phyloP scores from a whole-genome alignment of 2,797 vertebrate species.

The Myoxocephalus aenaeus region DNA sequence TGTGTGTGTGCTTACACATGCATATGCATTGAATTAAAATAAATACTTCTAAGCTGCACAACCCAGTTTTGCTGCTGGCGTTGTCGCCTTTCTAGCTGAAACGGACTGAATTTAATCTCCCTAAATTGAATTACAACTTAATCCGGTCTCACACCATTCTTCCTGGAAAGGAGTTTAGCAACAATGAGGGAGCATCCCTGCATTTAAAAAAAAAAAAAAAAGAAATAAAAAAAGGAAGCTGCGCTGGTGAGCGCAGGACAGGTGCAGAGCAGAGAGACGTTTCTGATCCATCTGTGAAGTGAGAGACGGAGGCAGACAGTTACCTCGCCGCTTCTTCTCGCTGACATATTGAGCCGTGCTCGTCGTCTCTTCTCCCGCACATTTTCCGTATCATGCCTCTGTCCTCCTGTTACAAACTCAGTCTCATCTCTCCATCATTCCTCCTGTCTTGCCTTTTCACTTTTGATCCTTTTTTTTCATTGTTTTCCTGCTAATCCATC shows the following conservation, averaged over 20 bases:
- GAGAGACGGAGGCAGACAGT: slow-evolving; percentile 25
- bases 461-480: not conserved
- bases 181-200: not conserved
- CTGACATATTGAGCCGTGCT: slow-evolving; percentile 38
- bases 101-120: slow-evolving; percentile 50
- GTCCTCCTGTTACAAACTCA: slow-evolving; percentile 4
- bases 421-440: slow-evolving; percentile 4
- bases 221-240: not conserved
- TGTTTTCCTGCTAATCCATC: too few relatives aligned
- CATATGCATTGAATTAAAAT: not conserved
- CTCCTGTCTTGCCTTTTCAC: not conserved
- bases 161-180: slow-evolving; percentile 15
- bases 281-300: slow-evolving; percentile 22
- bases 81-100: slow-evolving; percentile 20
- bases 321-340: slow-evolving; percentile 18
- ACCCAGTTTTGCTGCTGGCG: slow-evolving; percentile 10
- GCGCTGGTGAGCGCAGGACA: not conserved
- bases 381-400: slow-evolving; percentile 13
- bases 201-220: not conserved
- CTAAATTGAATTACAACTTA: slow-evolving; percentile 64
- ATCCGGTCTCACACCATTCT: slow-evolving; percentile 37
- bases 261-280: not conserved
- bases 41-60: not conserved
- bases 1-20: not conserved
- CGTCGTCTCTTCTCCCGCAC: slow-evolving; percentile 18